Percentiles rank a stretch among this genome's conserved stretches.
Evolutionary conservation across 2,888 invertebrate species (phyloP).

Genomic region (Smittia aterrima): DNA sequence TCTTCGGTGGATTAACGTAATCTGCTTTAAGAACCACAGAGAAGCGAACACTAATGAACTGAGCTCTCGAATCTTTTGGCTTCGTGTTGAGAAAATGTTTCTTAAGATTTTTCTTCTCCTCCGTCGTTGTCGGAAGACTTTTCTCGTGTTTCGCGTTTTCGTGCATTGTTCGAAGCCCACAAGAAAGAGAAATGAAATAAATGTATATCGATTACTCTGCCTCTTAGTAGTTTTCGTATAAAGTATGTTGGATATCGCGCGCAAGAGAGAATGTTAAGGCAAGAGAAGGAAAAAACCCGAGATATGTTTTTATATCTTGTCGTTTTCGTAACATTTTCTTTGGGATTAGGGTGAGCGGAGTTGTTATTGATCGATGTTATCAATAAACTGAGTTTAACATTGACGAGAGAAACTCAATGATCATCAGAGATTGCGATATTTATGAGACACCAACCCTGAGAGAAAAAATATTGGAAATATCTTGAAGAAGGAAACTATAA

Average conservation of each 20-base stretch:
- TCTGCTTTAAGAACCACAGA: neutral
- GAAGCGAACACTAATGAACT: neutral
- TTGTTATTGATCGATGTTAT: neutral
- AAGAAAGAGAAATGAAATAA: neutral
- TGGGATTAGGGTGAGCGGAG: neutral
- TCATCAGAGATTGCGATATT: no score
- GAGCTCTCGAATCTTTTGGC: neutral
- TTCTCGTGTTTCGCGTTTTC: slow-evolving; percentile 21
- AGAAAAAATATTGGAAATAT: neutral
- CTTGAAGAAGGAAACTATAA: slow-evolving; percentile 25
- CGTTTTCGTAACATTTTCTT: slow-evolving; percentile 11
- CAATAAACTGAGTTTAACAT: no score
- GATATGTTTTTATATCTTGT: neutral
- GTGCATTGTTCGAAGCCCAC: slow-evolving; percentile 19
- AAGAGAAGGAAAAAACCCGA: neutral
- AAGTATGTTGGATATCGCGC: slow-evolving; percentile 20
- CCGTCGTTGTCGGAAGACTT: neutral
- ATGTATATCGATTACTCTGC: slow-evolving; percentile 22
- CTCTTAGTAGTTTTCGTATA: neutral
- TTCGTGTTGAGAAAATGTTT: no score
- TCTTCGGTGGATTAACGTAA: slow-evolving; percentile 13
- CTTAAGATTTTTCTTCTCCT: slow-evolving; percentile 8
- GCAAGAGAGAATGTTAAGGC: slow-evolving; percentile 9
- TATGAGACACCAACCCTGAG: neutral
- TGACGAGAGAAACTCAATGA: no score